These are phyloP conservation scores for Papilio polytes DNA, from an alignment of 1,140 invertebrate species.

Conservation along the genomic window DNA sequence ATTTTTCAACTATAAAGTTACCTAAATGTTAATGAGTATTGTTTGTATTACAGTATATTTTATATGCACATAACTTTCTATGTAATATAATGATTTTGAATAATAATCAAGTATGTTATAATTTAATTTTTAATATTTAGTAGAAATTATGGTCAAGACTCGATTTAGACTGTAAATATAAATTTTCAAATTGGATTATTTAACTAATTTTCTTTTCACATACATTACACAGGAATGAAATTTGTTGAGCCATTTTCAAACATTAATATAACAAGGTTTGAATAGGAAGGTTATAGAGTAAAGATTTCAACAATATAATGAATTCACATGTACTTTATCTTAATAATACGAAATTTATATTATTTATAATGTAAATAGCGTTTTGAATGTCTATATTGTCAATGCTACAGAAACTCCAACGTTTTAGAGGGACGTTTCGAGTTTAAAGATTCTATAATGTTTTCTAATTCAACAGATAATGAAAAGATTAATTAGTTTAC, in stretches of 20 bases:
- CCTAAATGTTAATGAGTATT: conserved; percentile 32
- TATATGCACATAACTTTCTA: not conserved
- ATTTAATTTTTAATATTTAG: not conserved
- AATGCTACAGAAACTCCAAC: conserved; percentile 61
- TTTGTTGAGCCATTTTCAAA: conserved; percentile 9
- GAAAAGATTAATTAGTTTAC: conserved; percentile 4
- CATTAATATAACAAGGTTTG: conserved; percentile 3
- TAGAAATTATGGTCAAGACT: not conserved
- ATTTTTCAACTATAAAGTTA: not conserved
- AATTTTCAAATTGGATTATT: not conserved
- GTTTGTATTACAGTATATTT: not conserved
- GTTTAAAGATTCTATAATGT: conserved; percentile 46
- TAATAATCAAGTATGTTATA: not conserved
- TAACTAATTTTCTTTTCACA: not conserved
- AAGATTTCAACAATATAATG: conserved; percentile 35
- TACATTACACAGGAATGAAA: not conserved
- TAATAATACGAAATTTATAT: conserved; percentile 62
- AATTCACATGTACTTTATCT: conserved; percentile 46
- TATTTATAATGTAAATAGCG: conserved; percentile 49
- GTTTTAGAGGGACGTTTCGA: conserved; percentile 46
- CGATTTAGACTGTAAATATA: not conserved
- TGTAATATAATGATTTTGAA: conserved; percentile 1
- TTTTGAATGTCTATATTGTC: conserved; percentile 69
- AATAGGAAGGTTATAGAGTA: conserved; percentile 30
- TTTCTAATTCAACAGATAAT: conserved; percentile 9